phyloP scores from a whole-genome alignment of 2,888 invertebrate genomes.

The Anaspis maculata region DNA sequence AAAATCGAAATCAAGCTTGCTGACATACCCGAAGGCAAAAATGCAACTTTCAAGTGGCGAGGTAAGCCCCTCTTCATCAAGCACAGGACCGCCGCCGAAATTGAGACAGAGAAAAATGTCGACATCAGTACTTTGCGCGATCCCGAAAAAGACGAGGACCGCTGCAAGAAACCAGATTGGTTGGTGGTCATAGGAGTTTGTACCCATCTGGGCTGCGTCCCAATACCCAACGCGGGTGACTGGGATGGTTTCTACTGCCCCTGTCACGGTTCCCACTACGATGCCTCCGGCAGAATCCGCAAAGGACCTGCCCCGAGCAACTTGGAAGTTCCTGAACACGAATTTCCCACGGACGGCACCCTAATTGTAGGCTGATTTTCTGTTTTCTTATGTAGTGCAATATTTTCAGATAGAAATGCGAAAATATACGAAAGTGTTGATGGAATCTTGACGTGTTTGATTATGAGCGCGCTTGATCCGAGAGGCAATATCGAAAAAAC shows the following conservation, averaged over 20 bases:
- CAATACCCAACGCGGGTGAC: constrained; percentile 61
- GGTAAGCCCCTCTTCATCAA: constrained; percentile 70
- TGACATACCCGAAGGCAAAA: constrained; percentile 59
- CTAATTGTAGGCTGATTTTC: constrained; percentile 47
- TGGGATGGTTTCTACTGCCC: constrained; percentile 68
- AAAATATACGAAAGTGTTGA: too few relatives aligned
- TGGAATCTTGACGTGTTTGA: too few relatives aligned
- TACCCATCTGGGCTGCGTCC: constrained; percentile 78
- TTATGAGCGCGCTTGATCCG: too few relatives aligned
- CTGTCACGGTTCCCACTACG: constrained; percentile 78
- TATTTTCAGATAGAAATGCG: too few relatives aligned
- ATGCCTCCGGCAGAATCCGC: constrained; percentile 63
- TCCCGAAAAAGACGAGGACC: constrained; percentile 52
- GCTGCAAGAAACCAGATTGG: constrained; percentile 57
- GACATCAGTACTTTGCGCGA: constrained; percentile 57
- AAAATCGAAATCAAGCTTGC: constrained; percentile 64
- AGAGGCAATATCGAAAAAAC: too few relatives aligned
- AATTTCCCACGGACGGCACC: constrained; percentile 45
- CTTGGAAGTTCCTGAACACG: constrained; percentile 59
- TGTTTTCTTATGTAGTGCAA: too few relatives aligned
- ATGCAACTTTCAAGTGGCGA: constrained; percentile 66
- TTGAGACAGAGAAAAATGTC: constrained; percentile 52
- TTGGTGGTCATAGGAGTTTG: constrained; percentile 72
- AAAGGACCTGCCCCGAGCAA: constrained; percentile 71
- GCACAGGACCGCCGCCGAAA: constrained; percentile 58